These are phyloP conservation scores for Linyphia triangularis DNA, from an alignment of 2,888 invertebrate genomes.

Conservation along the genomic window DNA sequence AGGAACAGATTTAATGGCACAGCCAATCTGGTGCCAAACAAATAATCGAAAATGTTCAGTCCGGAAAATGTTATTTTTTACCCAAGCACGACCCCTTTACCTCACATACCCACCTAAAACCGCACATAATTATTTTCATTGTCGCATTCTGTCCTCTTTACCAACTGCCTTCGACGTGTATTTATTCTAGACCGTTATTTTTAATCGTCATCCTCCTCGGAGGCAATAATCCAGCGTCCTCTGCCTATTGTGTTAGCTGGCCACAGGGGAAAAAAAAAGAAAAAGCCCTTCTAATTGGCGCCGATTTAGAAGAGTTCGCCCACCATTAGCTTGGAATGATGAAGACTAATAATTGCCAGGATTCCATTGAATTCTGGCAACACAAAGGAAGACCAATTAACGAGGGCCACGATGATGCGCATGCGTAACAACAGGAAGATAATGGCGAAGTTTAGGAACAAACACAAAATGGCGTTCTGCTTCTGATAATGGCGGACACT, in stretches of 20 bases:
- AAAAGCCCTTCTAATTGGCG: slow-evolving; percentile 69
- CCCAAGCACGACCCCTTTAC: neutral
- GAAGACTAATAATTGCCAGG: slow-evolving; percentile 71
- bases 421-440: slow-evolving; percentile 61
- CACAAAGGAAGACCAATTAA: slow-evolving; percentile 71
- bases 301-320: slow-evolving; percentile 73
- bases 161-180: slow-evolving; percentile 27
- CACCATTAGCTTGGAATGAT: slow-evolving; percentile 71
- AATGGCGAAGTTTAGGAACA: slow-evolving; percentile 48
- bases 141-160: slow-evolving; percentile 43
- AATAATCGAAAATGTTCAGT: too few relatives aligned
- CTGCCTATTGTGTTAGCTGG: slow-evolving; percentile 22
- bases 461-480: slow-evolving; percentile 48
- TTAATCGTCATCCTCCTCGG: slow-evolving; percentile 63
- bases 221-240: slow-evolving; percentile 53
- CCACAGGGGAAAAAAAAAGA: neutral
- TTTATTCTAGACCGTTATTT: slow-evolving; percentile 57
- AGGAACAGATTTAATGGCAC: too few relatives aligned
- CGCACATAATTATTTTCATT: slow-evolving; percentile 46
- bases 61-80: too few relatives aligned
- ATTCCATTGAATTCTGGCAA: slow-evolving; percentile 48
- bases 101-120: neutral
- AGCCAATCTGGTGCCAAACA: too few relatives aligned
- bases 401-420: slow-evolving; percentile 65
- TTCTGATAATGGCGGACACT: slow-evolving; percentile 52